phyloP scores from a whole-genome alignment of 1,140 invertebrate species.

The Spodoptera litura region DNA sequence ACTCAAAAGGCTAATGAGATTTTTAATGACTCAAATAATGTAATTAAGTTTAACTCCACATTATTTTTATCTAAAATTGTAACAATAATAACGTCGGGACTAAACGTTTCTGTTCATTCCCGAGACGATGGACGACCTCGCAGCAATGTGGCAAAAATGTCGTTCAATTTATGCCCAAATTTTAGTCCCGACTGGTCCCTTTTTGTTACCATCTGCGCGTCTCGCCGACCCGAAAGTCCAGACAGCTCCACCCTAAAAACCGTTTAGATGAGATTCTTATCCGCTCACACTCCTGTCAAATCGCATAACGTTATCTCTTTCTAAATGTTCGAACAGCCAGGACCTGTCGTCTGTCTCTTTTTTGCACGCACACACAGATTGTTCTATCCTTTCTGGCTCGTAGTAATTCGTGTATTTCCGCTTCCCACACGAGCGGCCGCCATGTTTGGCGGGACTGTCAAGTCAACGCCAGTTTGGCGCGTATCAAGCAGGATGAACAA shows the following conservation, averaged over 20 bases:
- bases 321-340: constrained; percentile 75
- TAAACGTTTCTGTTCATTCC: constrained; percentile 56
- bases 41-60: constrained; percentile 10
- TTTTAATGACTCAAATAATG: constrained; percentile 15
- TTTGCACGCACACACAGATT: constrained; percentile 72
- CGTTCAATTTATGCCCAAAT: constrained; percentile 85
- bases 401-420: constrained; percentile 84
- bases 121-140: constrained; percentile 57
- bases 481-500: constrained; percentile 79
- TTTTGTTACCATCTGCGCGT: constrained; percentile 84
- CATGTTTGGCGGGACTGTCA: constrained; percentile 85
- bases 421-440: constrained; percentile 83
- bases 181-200: constrained; percentile 82
- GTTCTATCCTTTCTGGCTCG: constrained; percentile 81
- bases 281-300: constrained; percentile 75
- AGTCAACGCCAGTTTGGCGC: constrained; percentile 84
- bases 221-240: constrained; percentile 76
- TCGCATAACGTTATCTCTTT: constrained; percentile 75
- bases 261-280: constrained; percentile 79
- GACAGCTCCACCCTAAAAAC: constrained; percentile 86
- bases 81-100: constrained; percentile 46
- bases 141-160: constrained; percentile 83
- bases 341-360: constrained; percentile 80
- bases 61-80: constrained; percentile 34
- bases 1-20: constrained; percentile 15